Evolutionary conservation across 2,113 vertebrate species (phyloP).

Genomic region (Cynocephalus volans): DNA sequence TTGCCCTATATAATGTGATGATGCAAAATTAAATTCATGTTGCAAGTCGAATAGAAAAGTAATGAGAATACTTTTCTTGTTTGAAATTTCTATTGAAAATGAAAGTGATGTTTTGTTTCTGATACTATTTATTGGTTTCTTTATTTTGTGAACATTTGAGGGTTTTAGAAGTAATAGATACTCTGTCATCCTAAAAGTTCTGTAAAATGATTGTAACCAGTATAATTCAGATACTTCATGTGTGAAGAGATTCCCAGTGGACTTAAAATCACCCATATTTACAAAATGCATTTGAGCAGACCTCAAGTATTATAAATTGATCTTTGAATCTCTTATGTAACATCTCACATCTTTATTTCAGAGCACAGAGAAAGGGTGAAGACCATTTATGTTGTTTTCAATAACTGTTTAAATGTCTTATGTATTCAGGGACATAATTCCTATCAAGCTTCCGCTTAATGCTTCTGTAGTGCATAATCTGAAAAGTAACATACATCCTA

Average conservation of each 20-base stretch:
- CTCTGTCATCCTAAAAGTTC: background rate
- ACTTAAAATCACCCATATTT: background rate
- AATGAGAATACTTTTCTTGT: background rate
- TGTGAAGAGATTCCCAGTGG: background rate
- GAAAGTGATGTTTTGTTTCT: background rate
- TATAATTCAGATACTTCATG: background rate
- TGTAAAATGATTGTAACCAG: background rate
- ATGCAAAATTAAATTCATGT: constrained; percentile 23
- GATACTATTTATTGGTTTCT: background rate
- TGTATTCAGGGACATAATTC: background rate
- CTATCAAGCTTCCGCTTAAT: background rate
- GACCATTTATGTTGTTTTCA: background rate
- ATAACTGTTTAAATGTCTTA: background rate
- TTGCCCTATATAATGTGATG: background rate
- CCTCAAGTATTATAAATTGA: background rate
- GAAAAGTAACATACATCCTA: background rate
- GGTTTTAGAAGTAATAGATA: background rate
- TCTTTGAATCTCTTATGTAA: background rate
- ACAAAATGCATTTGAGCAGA: background rate
- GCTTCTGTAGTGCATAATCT: background rate
- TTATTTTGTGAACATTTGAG: constrained; percentile 6
- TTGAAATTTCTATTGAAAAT: background rate
- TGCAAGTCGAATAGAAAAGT: constrained; percentile 15
- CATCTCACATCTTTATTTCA: background rate
- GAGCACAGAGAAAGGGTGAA: background rate